These are phyloP conservation scores for Microcaecilia unicolor DNA, from an alignment of 2,797 vertebrate species.

Conservation along the genomic window DNA sequence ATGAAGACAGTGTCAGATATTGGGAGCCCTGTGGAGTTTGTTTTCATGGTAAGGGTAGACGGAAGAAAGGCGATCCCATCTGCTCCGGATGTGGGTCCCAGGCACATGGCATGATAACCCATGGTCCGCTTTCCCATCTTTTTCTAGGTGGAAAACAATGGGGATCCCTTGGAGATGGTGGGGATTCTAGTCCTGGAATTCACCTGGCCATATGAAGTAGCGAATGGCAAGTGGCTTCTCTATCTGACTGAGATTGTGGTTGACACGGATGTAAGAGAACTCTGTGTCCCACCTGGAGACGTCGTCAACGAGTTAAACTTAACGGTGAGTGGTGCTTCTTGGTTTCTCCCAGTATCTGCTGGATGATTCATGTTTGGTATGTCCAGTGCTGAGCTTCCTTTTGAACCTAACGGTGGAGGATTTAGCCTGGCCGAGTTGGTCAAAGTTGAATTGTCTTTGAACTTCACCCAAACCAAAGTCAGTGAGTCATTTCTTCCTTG, in stretches of 20 bases:
- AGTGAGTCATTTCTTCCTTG: no score
- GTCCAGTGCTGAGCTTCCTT: no score
- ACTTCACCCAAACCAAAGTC: no score
- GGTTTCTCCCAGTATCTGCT: background rate
- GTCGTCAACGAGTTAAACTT: conserved; percentile 77
- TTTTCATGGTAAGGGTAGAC: conserved; percentile 78
- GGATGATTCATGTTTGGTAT: no score
- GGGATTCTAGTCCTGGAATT: conserved; percentile 76
- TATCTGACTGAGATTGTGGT: conserved; percentile 79
- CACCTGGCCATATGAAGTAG: conserved; percentile 79
- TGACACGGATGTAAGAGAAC: conserved; percentile 40
- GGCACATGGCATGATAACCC: background rate
- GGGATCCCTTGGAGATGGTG: conserved; percentile 56
- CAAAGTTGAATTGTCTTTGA: no score
- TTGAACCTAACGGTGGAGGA: no score
- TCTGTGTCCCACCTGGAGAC: conserved; percentile 61
- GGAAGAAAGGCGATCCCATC: conserved; percentile 20
- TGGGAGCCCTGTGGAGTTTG: conserved; percentile 75
- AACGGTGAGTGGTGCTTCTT: conserved; percentile 57
- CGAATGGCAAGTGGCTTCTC: conserved; percentile 91
- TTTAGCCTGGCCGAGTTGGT: no score
- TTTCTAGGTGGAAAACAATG: conserved; percentile 56
- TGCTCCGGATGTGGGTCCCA: background rate
- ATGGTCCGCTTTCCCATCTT: conserved; percentile 28
- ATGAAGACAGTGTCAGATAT: conserved; percentile 76